phyloP scores from a whole-genome alignment of 2,888 invertebrate genomes.

The Phytoseiulus persimilis region DNA sequence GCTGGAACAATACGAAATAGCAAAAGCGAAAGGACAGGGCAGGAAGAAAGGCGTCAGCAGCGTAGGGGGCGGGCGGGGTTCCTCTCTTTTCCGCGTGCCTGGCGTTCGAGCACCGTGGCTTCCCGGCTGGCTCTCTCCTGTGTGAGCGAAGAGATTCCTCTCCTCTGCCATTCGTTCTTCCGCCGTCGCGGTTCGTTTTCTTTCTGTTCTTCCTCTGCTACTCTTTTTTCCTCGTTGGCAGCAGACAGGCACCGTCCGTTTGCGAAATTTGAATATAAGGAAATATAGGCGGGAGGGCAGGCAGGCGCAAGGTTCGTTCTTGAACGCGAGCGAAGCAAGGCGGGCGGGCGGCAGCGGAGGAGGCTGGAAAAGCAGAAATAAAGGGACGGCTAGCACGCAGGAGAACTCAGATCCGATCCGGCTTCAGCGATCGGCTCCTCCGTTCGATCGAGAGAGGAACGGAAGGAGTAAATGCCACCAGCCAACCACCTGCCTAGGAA shows the following conservation, averaged over 20 bases:
- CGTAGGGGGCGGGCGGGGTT: background rate
- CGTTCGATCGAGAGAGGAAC: background rate
- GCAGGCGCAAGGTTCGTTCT: background rate
- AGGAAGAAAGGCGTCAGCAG: background rate
- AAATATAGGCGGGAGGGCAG: background rate
- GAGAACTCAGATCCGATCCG: background rate
- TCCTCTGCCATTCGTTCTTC: background rate
- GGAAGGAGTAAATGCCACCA: background rate
- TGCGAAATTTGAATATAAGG: background rate
- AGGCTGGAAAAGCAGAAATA: background rate
- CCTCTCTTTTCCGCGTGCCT: background rate
- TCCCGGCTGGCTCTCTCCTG: background rate
- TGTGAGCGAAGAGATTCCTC: background rate
- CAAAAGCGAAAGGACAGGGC: background rate
- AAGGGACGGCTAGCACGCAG: background rate
- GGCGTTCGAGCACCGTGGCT: background rate
- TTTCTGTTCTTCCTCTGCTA: background rate
- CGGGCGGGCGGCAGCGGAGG: background rate
- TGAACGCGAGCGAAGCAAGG: background rate
- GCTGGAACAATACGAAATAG: conserved; percentile 5
- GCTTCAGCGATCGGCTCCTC: background rate
- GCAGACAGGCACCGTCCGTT: background rate
- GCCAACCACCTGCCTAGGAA: background rate
- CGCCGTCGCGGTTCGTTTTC: background rate
- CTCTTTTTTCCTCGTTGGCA: background rate